Percentiles rank a stretch among this genome's conserved stretches.
Evolutionary conservation across 1,140 invertebrate genomes (phyloP).

Genomic region (Drosophila fuyamai): DNA sequence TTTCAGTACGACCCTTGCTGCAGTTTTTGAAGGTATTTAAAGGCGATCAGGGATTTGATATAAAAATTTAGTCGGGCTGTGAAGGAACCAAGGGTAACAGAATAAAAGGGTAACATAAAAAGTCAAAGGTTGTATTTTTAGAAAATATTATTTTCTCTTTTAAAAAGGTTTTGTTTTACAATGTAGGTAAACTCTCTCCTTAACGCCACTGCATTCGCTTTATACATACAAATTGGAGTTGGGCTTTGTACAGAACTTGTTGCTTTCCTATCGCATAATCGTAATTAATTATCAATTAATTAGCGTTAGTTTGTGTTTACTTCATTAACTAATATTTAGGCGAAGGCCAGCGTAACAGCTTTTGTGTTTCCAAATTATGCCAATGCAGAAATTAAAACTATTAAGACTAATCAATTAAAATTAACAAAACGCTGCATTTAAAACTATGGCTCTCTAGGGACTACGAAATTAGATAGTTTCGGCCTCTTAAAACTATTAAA

Average conservation of each 20-base stretch:
- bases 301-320: constrained; percentile 70
- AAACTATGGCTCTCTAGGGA: constrained; percentile 64
- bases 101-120: constrained; percentile 47
- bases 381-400: constrained; percentile 74
- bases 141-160: constrained; percentile 57
- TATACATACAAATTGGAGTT: constrained; percentile 80
- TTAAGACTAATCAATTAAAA: constrained; percentile 75
- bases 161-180: constrained; percentile 61
- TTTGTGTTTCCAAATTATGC: constrained; percentile 57
- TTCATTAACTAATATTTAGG: constrained; percentile 73
- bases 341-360: constrained; percentile 45
- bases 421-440: constrained; percentile 71
- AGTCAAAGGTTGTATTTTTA: constrained; percentile 68
- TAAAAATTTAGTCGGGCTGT: constrained; percentile 26
- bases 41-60: constrained; percentile 5
- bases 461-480: constrained; percentile 41
- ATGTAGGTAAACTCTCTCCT: constrained; percentile 49
- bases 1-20: constrained; percentile 10
- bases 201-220: constrained; percentile 33
- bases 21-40: constrained; percentile 34
- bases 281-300: constrained; percentile 59
- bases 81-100: constrained; percentile 10
- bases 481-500: constrained; percentile 48
- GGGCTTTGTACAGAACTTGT: constrained; percentile 76
- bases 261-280: constrained; percentile 49